Evolutionary conservation across 2,113 vertebrate species (phyloP), one percentile per base, ranked within the genome.

Genomic region (Rhinolophus ferrumequinum): DNA sequence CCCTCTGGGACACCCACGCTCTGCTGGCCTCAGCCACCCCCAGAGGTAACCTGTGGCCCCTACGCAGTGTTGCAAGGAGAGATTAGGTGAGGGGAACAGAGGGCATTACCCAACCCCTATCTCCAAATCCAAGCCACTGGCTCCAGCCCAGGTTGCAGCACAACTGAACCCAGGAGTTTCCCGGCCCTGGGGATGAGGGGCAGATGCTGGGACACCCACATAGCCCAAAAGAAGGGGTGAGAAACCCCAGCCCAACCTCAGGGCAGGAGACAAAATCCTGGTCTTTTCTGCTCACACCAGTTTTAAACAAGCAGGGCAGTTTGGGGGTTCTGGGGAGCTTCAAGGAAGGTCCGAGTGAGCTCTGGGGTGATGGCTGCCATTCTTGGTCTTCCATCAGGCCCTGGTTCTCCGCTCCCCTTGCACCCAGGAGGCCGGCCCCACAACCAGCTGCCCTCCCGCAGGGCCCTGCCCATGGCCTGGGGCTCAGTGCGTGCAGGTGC

Each of bases 81-180:
- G 50, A 44, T 26, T 10, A 80, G 47, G 33, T 26, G 16, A 6
- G 28, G 35, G 28, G 14, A n/a, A 19, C 3, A 10, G 28, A 1
- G 1, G 14, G 1, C 2, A 18, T 41, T 10, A 3, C 41, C 50
- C 50, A 41, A 13, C 52, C 28, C 9, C 64, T 47, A n/a, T 80
- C 76, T 70, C 76, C 30, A 30, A 21, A 4, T 52, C 70, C 69
- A 5, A 38, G 13, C 21, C 30, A 35, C 33, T 1, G 0, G 79
- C 9, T 47, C 18, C 38, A 75, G 84, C 26, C 26, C 4, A 21
- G 13, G 50, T 22, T 54, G 62, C 50, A 0, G 16, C 47, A 56
- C 50, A 16, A n/a, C 62, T 0, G 22, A 47, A 52, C 30, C 14
- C 0, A 2, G 4, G 4, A 47, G 56, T 44, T 18, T 50, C 11